These are phyloP conservation scores for Petromus typicus DNA, from an alignment of 2,113 vertebrate genomes.

Conservation along the genomic window DNA sequence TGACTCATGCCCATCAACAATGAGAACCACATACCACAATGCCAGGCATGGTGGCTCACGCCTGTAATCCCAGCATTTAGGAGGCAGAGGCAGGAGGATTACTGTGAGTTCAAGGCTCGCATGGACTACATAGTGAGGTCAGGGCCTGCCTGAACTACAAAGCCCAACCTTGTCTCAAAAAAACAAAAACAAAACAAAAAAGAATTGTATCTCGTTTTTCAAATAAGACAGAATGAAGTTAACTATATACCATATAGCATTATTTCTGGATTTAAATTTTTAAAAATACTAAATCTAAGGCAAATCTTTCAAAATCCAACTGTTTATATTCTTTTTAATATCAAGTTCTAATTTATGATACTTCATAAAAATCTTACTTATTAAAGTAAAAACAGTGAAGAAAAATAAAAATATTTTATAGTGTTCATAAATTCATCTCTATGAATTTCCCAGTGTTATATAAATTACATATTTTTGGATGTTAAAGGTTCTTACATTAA, in stretches of 20 bases:
- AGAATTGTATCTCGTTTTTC: background rate
- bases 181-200: no score
- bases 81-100: no score
- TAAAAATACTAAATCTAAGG: slow-evolving; percentile 39
- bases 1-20: no score
- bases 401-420: slow-evolving; percentile 7
- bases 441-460: slow-evolving; percentile 15
- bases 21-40: no score
- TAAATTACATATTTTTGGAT: background rate
- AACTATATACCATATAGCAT: slow-evolving; percentile 11
- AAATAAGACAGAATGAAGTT: slow-evolving; percentile 54
- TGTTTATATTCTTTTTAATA: slow-evolving; percentile 29
- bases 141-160: no score
- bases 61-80: no score
- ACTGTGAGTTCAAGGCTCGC: no score
- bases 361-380: slow-evolving; percentile 58
- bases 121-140: no score
- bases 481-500: slow-evolving; percentile 20
- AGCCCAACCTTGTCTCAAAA: no score
- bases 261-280: slow-evolving; percentile 34
- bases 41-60: no score
- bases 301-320: slow-evolving; percentile 44
- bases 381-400: slow-evolving; percentile 1
- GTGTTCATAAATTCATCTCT: background rate
- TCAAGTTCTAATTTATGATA: slow-evolving; percentile 35